Evolutionary conservation across 1,140 invertebrate genomes (phyloP).

Genomic region (Drosophila pachea): DNA sequence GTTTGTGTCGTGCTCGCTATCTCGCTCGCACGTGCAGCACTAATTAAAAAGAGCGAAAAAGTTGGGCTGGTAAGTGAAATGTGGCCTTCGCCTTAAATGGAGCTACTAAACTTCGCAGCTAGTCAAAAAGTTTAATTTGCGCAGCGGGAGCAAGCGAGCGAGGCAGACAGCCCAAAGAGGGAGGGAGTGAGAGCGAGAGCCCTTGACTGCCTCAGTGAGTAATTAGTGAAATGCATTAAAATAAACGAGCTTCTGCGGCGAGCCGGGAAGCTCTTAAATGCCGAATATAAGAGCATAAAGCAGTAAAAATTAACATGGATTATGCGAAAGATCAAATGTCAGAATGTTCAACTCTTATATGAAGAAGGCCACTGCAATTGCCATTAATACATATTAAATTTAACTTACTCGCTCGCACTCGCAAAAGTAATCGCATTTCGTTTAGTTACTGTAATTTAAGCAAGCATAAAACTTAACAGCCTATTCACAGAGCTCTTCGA

Average conservation of each 20-base stretch:
- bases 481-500: constrained; percentile 18
- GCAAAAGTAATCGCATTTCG: constrained; percentile 19
- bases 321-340: constrained; percentile 17
- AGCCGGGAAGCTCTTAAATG: constrained; percentile 6
- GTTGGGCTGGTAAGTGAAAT: constrained; percentile 62
- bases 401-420: constrained; percentile 8
- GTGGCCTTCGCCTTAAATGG: constrained; percentile 63
- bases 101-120: constrained; percentile 56
- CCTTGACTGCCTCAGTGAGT: constrained; percentile 47
- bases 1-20: neutral
- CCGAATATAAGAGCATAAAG: constrained; percentile 9
- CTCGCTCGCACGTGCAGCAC: constrained; percentile 4
- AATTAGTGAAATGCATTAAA: constrained; percentile 75
- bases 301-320: constrained; percentile 32
- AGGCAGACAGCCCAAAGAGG: neutral
- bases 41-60: constrained; percentile 50
- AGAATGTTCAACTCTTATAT: neutral
- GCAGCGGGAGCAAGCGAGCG: constrained; percentile 19
- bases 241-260: constrained; percentile 54
- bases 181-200: neutral
- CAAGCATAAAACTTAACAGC: constrained; percentile 39
- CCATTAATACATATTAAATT: constrained; percentile 26
- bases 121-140: constrained; percentile 70
- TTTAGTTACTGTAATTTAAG: constrained; percentile 37
- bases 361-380: neutral